Evolutionary conservation across 2,888 invertebrate species (phyloP), one percentile per base, ranked within the genome.

Genomic region (Conops quadrifasciatus): DNA sequence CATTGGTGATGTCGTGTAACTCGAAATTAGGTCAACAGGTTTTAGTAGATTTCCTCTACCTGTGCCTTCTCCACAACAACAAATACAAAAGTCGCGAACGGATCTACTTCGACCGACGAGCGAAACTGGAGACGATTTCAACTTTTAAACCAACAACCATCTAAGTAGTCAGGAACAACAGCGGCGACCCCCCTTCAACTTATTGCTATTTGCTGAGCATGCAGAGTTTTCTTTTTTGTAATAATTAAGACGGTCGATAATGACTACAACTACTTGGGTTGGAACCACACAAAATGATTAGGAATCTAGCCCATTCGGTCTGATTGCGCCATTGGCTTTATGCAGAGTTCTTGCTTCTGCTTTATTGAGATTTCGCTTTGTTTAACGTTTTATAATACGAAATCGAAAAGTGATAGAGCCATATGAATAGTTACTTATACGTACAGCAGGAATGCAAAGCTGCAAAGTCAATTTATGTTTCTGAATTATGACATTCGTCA

Each of bases 11-110:
- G 53, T 53, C 51, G 71, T 66, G 73, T 71, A 79, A 80, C 76
- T 81, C 81, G 81, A 85, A 85, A 85, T 85, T 85, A 83, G 85
- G 85, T 85, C 85, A 85, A 85, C 85, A 85, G 85, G 84, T 85
- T 85, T 85, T 81, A 81, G 82, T 83, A 81, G 79, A 75, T 74
- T 74, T 71, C 77, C 76, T 78, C 77, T 76, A 75, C 75, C 74
- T 70, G 69, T 72, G 72, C 43, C 69, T 45, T 30, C 62, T 53
- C 24, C 58, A 67, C 56, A 58, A 47, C 15, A 36, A 2, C 58
- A 9, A 58, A 28, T 65, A 21, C 16, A 65, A 13, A 62, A 24
- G 47, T 26, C 9, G 51, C 11, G 30, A 49, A 26, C 13, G 65
- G 30, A 51, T 19, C 65, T 65, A 28, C 30, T 51, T 9, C 49